These are phyloP conservation scores for Cosmopolites sordidus DNA, from an alignment of 2,888 invertebrate genomes.

Conservation along the genomic window DNA sequence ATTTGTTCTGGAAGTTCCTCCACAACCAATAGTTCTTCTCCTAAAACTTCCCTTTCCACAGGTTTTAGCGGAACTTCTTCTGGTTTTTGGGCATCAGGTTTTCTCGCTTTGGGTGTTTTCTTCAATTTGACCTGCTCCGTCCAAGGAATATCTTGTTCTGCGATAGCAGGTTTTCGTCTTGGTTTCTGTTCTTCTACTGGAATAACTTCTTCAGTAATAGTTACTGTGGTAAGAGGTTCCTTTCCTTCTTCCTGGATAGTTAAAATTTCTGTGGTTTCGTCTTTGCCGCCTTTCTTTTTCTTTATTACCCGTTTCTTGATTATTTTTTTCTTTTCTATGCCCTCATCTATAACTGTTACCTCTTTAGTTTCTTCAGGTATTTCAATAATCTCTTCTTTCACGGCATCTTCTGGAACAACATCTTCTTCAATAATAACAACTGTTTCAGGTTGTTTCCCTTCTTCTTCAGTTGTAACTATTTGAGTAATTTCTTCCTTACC, in stretches of 20 bases:
- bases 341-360: conserved; percentile 31
- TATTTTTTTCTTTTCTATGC: conserved; percentile 37
- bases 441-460: conserved; percentile 29
- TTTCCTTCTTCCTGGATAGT: conserved; percentile 31
- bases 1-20: conserved; percentile 37
- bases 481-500: conserved; percentile 42
- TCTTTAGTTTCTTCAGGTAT: conserved; percentile 33
- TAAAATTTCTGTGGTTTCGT: conserved; percentile 39
- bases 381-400: conserved; percentile 33
- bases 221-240: conserved; percentile 38
- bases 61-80: conserved; percentile 31
- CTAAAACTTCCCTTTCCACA: conserved; percentile 7
- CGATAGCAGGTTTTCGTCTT: conserved; percentile 37
- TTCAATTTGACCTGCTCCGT: conserved; percentile 52
- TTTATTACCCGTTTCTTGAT: conserved; percentile 48
- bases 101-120: conserved; percentile 41
- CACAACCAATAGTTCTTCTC: conserved; percentile 32
- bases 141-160: conserved; percentile 51
- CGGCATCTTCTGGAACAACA: conserved; percentile 12
- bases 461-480: conserved; percentile 39
- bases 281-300: conserved; percentile 42
- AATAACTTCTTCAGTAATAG: conserved; percentile 36
- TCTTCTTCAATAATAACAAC: conserved; percentile 43
- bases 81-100: conserved; percentile 26
- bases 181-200: conserved; percentile 38